Conservation (phyloP, 2,113 vertebrate genomes). For the Dissostichus mawsoni region DNA sequence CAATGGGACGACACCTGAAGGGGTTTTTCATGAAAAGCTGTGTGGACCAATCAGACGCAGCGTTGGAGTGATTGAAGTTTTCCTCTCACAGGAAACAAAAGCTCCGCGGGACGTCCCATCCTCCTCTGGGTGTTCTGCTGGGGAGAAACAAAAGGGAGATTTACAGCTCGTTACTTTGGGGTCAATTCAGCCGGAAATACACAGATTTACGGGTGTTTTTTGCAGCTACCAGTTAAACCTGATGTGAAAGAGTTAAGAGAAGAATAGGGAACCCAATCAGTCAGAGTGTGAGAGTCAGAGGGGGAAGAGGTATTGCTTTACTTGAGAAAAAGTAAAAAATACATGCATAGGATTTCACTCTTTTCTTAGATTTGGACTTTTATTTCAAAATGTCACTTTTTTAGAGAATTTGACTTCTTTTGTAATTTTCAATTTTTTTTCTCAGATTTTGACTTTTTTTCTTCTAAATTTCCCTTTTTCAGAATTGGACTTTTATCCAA, state of each 20-base stretch:
- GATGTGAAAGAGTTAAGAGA: too few species aligned
- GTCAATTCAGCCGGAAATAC: slow-evolving; percentile 6
- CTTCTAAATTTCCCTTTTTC: too few species aligned
- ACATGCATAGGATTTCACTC: too few species aligned
- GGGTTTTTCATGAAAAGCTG: slow-evolving; percentile 14
- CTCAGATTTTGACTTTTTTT: too few species aligned
- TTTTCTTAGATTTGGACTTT: not conserved
- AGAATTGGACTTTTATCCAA: too few species aligned
- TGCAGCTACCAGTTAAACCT: not conserved
- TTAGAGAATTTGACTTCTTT: not conserved
- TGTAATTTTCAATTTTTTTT: too few species aligned
- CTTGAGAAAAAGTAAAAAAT: too few species aligned
- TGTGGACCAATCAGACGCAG: slow-evolving; percentile 36
- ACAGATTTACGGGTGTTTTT: slow-evolving; percentile 1
- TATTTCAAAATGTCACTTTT: not conserved
- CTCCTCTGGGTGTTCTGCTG: slow-evolving; percentile 46
- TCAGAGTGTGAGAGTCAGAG: not conserved
- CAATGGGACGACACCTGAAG: slow-evolving; percentile 40
- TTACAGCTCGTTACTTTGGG: slow-evolving; percentile 19
- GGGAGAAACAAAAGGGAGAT: slow-evolving; percentile 33
- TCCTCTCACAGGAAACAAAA: slow-evolving; percentile 66
- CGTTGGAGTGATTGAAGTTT: slow-evolving; percentile 52
- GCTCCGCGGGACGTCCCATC: slow-evolving; percentile 50
- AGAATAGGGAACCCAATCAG: too few species aligned
- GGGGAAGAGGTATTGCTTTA: too few species aligned